A percentile compares a stretch with the other conserved stretches of the same genome.
Conservation (phyloP, 2,797 vertebrate genomes). For the Pipistrellus kuhlii region DNA sequence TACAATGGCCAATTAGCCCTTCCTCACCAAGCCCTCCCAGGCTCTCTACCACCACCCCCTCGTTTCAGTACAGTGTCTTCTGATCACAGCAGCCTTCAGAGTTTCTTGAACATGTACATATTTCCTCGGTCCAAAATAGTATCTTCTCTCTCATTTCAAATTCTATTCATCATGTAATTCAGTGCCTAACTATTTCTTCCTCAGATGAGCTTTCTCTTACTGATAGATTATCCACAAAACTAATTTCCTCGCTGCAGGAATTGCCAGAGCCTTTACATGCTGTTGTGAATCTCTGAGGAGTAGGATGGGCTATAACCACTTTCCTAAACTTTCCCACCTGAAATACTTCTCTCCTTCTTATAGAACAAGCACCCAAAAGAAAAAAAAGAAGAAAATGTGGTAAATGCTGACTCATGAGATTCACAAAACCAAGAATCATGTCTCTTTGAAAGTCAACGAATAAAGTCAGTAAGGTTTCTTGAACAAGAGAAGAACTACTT, state of each 20-base stretch:
- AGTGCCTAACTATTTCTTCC: not conserved
- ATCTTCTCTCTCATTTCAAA: not conserved
- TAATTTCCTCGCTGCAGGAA: not conserved
- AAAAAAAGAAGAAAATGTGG: not conserved
- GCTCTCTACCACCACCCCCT: not conserved
- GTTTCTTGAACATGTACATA: not conserved
- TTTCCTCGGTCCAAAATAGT: not conserved
- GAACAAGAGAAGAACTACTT: not conserved
- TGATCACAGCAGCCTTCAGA: not conserved
- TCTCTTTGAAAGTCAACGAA: not conserved
- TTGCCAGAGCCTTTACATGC: not conserved
- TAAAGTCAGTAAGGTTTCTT: not conserved
- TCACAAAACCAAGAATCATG: not conserved
- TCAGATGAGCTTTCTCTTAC: not conserved
- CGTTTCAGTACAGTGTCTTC: not conserved
- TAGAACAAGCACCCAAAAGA: not conserved
- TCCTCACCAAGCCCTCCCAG: not conserved
- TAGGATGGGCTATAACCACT: not conserved
- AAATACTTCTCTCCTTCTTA: not conserved
- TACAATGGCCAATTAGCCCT: not conserved
- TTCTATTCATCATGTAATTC: not conserved
- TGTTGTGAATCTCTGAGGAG: not conserved
- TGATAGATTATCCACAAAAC: not conserved
- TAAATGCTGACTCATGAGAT: not conserved
- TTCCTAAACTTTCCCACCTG: not conserved